A percentile compares a stretch with the other conserved stretches of the same genome.
These are phyloP conservation scores for Mamestra configurata DNA, from an alignment of 1,140 invertebrate genomes.

Conservation along the genomic window DNA sequence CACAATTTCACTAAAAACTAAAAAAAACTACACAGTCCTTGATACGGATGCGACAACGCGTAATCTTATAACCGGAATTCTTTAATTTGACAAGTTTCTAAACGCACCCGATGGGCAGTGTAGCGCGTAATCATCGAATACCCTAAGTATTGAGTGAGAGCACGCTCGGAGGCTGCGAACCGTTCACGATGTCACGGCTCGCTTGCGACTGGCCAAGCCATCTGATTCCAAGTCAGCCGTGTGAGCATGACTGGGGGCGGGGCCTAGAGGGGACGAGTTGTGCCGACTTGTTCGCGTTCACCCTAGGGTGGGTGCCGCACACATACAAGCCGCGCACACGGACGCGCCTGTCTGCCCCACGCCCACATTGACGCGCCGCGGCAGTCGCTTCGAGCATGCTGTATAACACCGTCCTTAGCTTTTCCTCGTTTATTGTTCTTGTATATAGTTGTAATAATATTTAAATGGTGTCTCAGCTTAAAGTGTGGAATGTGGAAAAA, in stretches of 20 bases:
- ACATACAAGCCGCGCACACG: constrained; percentile 64
- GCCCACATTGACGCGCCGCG: constrained; percentile 64
- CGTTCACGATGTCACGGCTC: constrained; percentile 85
- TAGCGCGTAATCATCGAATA: constrained; percentile 84
- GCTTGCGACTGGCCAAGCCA: constrained; percentile 85
- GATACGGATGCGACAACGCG: constrained; percentile 64
- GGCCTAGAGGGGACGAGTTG: constrained; percentile 66
- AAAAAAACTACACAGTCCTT: constrained; percentile 76
- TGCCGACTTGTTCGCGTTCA: constrained; percentile 56
- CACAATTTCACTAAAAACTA: constrained; percentile 55
- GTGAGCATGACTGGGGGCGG: constrained; percentile 83
- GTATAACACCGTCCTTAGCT: constrained; percentile 68
- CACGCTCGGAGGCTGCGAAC: constrained; percentile 77
- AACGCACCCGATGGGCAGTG: constrained; percentile 73
- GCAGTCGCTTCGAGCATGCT: constrained; percentile 63
- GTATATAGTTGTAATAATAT: constrained; percentile 34
- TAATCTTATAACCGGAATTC: constrained; percentile 68
- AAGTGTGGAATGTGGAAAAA: constrained; percentile 28
- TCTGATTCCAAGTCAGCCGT: constrained; percentile 87
- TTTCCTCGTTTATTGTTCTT: constrained; percentile 55
- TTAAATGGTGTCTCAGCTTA: constrained; percentile 20
- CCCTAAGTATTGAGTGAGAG: constrained; percentile 75
- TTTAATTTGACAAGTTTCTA: constrained; percentile 83
- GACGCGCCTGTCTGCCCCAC: constrained; percentile 54
- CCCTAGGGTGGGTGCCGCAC: constrained; percentile 75